A percentile compares a stretch with the other conserved stretches of the same genome.
phyloP scores from a whole-genome alignment of 2,113 vertebrate genomes.

The Eretmochelys imbricata region DNA sequence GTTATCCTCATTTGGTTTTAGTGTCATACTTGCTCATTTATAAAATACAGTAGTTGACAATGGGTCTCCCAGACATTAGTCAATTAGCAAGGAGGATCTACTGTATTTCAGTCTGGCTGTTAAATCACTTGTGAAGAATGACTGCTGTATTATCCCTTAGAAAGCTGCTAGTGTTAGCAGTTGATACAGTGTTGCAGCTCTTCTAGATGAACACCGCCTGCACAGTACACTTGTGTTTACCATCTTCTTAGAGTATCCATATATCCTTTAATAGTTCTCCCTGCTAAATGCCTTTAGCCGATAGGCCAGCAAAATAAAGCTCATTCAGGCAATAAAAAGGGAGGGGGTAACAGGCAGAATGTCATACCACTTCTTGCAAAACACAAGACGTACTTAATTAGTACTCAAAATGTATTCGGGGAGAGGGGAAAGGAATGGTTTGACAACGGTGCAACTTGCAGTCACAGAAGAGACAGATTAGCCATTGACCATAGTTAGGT shows the following conservation, averaged over 20 bases:
- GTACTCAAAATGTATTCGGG: not conserved
- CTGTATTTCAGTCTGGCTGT: constrained; percentile 65
- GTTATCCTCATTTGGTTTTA: constrained; percentile 67
- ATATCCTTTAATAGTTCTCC: constrained; percentile 26
- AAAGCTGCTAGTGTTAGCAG: constrained; percentile 72
- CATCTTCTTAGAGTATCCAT: constrained; percentile 50
- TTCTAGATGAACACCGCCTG: constrained; percentile 63
- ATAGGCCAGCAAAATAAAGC: not conserved
- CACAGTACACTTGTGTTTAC: constrained; percentile 40
- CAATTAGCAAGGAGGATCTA: constrained; percentile 63
- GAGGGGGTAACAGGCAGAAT: not conserved
- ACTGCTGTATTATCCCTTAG: constrained; percentile 67
- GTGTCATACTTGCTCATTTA: constrained; percentile 49
- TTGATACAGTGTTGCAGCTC: constrained; percentile 59
- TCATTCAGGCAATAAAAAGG: not conserved
- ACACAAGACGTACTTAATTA: not conserved
- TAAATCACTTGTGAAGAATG: constrained; percentile 70
- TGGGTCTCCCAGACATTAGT: constrained; percentile 66
- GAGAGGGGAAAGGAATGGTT: not conserved
- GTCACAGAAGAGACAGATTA: constrained; percentile 18
- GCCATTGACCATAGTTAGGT: not conserved
- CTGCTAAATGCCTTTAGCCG: constrained; percentile 42
- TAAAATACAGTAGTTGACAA: constrained; percentile 55
- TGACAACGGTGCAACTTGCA: not conserved
- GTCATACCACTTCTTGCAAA: not conserved